Evolutionary conservation across 2,888 invertebrate genomes (phyloP).

Genomic region (Alcis repandata): DNA sequence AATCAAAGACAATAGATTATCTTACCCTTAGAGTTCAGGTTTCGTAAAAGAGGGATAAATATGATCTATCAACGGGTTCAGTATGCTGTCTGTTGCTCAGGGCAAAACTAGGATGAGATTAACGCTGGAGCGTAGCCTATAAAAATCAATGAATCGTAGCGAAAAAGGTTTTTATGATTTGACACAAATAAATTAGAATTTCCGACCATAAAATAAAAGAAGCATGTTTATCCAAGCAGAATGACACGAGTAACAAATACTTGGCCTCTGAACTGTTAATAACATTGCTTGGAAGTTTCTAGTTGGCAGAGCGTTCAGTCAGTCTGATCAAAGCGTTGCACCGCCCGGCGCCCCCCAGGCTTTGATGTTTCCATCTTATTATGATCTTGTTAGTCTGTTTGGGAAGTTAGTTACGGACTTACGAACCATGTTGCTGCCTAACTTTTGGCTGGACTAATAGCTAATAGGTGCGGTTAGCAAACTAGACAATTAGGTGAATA

Average conservation of each 20-base stretch:
- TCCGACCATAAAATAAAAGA: background rate
- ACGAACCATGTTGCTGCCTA: background rate
- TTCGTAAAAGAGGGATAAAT: no score
- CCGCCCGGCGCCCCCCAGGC: slow-evolving; percentile 17
- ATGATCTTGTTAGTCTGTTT: slow-evolving; percentile 33
- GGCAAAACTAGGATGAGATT: no score
- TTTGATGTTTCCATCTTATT: slow-evolving; percentile 44
- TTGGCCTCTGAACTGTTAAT: slow-evolving; percentile 1
- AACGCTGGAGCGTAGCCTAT: no score
- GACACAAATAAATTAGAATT: no score
- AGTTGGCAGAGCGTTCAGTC: slow-evolving; percentile 29
- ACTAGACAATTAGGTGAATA: no score
- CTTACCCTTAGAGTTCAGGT: no score
- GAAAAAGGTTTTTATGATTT: no score
- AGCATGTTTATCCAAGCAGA: background rate
- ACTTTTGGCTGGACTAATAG: background rate
- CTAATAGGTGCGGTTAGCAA: no score
- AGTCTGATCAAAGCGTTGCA: slow-evolving; percentile 33
- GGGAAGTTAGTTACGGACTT: slow-evolving; percentile 12
- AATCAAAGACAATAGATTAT: background rate
- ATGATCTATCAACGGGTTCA: no score
- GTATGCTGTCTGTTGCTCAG: no score
- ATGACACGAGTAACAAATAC: background rate
- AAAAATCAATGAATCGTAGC: no score
- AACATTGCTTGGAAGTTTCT: slow-evolving; percentile 3